These are phyloP conservation scores for Cacoxenus indagator DNA, from an alignment of 2,888 invertebrate species.

Conservation along the genomic window DNA sequence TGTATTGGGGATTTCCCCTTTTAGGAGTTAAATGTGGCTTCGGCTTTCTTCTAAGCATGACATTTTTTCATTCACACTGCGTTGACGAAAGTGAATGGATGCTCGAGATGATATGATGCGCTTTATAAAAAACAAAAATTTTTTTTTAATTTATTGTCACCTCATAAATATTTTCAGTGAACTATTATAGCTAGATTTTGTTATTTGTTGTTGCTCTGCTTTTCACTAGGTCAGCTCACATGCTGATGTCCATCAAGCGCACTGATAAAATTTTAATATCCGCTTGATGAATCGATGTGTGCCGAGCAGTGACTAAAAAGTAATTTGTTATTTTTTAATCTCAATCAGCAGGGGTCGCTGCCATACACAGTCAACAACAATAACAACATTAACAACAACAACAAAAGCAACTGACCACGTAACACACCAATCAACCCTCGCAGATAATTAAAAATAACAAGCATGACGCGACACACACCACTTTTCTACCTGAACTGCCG, in stretches of 20 bases:
- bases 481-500: background rate
- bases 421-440: background rate
- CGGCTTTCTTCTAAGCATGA: background rate
- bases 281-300: background rate
- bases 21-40: background rate
- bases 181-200: no score
- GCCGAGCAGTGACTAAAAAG: constrained; percentile 7
- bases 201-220: background rate
- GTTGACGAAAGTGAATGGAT: constrained; percentile 40
- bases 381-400: background rate
- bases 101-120: no score
- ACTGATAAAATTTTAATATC: constrained; percentile 2
- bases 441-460: constrained; percentile 27
- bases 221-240: background rate
- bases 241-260: background rate
- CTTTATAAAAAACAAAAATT: background rate
- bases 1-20: background rate
- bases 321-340: constrained; percentile 29
- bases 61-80: constrained; percentile 36
- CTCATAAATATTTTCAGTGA: no score
- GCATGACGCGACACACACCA: constrained; percentile 7
- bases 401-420: background rate
- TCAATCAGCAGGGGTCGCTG: background rate
- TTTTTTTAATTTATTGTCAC: background rate
- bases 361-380: no score